These are phyloP conservation scores for Megalops atlanticus DNA, from an alignment of 2,113 vertebrate genomes.

Conservation along the genomic window DNA sequence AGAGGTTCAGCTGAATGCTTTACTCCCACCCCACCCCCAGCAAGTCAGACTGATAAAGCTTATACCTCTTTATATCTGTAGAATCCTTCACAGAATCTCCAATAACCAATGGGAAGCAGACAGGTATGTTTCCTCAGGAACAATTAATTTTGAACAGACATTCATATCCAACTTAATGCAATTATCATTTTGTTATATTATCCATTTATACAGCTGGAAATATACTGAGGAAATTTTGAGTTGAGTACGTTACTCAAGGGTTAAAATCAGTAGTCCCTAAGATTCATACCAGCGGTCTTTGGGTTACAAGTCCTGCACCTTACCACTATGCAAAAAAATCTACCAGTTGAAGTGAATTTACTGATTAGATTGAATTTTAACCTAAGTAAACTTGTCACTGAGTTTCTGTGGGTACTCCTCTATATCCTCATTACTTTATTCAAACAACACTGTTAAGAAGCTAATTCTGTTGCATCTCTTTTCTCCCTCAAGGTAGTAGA, in stretches of 20 bases:
- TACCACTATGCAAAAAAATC: too few relatives aligned
- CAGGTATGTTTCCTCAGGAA: constrained; percentile 1
- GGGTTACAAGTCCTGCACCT: too few relatives aligned
- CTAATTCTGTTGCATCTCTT: constrained; percentile 28
- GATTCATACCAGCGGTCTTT: too few relatives aligned
- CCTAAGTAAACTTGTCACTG: background rate
- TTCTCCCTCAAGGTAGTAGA: constrained; percentile 49
- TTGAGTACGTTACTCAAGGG: too few relatives aligned
- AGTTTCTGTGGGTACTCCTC: background rate
- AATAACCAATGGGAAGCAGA: background rate
- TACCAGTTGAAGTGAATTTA: too few relatives aligned
- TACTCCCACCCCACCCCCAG: constrained; percentile 29
- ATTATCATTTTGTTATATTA: too few relatives aligned
- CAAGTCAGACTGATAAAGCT: constrained; percentile 28
- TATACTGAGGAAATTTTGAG: too few relatives aligned
- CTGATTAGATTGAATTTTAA: too few relatives aligned
- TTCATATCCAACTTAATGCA: too few relatives aligned
- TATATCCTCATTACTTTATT: background rate
- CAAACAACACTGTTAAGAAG: background rate
- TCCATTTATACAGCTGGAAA: too few relatives aligned
- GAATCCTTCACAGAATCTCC: constrained; percentile 1
- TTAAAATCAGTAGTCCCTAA: too few relatives aligned
- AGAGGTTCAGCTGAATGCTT: background rate
- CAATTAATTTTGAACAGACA: too few relatives aligned
- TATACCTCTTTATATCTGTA: constrained; percentile 54